Conservation (phyloP, 2,888 invertebrate genomes). For the Torymus auratus region DNA sequence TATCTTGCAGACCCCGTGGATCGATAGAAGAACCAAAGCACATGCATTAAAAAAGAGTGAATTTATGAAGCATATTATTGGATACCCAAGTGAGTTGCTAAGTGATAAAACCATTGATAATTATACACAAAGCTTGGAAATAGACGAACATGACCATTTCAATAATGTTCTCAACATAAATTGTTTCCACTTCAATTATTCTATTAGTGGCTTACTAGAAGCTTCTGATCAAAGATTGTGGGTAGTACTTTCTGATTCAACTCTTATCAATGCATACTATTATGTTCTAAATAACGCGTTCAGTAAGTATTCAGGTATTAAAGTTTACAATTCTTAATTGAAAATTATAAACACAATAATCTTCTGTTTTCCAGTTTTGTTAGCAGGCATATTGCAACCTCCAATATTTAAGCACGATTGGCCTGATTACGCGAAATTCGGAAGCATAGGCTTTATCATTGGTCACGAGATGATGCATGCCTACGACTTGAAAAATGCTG, state of each 20-base stretch:
- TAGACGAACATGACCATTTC: neutral
- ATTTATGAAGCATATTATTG: conserved; percentile 42
- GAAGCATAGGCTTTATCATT: conserved; percentile 92
- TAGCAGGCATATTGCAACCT: conserved; percentile 94
- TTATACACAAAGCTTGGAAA: conserved; percentile 16
- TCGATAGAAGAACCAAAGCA: conserved; percentile 20
- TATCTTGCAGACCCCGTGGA: conserved; percentile 19
- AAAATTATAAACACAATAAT: neutral
- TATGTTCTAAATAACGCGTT: conserved; percentile 12
- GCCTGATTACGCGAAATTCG: conserved; percentile 93
- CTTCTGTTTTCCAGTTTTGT: conserved; percentile 79
- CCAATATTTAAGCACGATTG: conserved; percentile 92
- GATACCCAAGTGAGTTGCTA: conserved; percentile 42
- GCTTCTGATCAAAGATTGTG: conserved; percentile 25
- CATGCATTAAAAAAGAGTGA: conserved; percentile 32
- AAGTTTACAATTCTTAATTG: neutral
- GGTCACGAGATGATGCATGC: conserved; percentile 95
- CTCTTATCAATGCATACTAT: conserved; percentile 35
- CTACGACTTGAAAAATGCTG: conserved; percentile 90
- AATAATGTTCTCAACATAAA: conserved; percentile 29
- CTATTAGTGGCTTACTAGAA: neutral
- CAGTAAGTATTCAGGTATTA: neutral
- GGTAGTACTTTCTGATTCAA: conserved; percentile 19
- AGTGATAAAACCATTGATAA: conserved; percentile 30
- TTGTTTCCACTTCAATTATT: conserved; percentile 30